Conservation (phyloP, 2,797 vertebrate species). For the Margarornis squamiger region DNA sequence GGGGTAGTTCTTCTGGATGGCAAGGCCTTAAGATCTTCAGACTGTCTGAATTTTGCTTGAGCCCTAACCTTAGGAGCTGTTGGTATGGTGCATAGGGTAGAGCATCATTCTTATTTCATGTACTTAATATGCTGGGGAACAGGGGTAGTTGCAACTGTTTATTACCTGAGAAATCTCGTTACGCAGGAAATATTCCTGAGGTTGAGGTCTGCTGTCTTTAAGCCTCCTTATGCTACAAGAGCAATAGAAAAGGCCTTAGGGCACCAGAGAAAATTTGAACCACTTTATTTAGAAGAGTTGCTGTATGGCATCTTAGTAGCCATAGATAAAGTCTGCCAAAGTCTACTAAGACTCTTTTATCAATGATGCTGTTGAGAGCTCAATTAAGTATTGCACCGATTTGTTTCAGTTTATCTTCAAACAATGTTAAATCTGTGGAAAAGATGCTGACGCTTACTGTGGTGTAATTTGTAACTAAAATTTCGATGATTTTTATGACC, state of each 20-base stretch:
- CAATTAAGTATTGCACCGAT: neutral
- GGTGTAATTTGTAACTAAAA: constrained; percentile 20
- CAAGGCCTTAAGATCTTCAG: neutral
- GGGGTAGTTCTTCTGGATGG: neutral
- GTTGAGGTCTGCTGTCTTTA: constrained; percentile 33
- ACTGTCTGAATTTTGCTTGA: neutral
- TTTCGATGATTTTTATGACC: constrained; percentile 23
- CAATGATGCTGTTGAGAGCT: constrained; percentile 9
- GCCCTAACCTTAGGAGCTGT: neutral
- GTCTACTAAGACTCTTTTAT: constrained; percentile 12
- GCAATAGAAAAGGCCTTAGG: constrained; percentile 7
- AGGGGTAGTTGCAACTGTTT: neutral
- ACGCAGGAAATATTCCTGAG: neutral
- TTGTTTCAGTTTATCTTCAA: constrained; percentile 47
- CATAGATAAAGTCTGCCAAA: neutral
- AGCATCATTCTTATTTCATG: neutral
- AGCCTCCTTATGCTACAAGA: constrained; percentile 19
- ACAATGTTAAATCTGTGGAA: constrained; percentile 42
- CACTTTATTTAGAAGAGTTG: neutral
- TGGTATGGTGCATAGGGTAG: neutral
- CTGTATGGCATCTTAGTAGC: neutral
- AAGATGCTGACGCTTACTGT: constrained; percentile 23
- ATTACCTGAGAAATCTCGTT: constrained; percentile 21
- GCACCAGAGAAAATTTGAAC: neutral
- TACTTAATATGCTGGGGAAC: neutral